Percentiles rank a stretch among this genome's conserved stretches.
phyloP scores from a whole-genome alignment of 2,113 vertebrate genomes.

The Nothoprocta pentlandii region DNA sequence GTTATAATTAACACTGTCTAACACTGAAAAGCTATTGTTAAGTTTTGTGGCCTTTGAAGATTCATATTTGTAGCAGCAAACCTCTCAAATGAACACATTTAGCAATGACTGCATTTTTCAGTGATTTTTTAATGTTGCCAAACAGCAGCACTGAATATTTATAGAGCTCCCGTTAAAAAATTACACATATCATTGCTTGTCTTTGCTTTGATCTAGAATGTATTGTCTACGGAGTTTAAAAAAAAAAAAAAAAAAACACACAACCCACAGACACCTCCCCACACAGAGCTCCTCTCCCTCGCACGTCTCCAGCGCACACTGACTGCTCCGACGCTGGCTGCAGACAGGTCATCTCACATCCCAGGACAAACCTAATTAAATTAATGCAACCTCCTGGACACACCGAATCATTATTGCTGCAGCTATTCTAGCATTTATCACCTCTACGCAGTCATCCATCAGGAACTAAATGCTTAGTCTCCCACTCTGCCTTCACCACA shows the following conservation, averaged over 20 bases:
- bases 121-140: slow-evolving; percentile 43
- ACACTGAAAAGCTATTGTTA: slow-evolving; percentile 25
- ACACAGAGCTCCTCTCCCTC: neutral
- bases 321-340: neutral
- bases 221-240: slow-evolving; percentile 49
- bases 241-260: slow-evolving; percentile 29
- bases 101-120: slow-evolving; percentile 58
- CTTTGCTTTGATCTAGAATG: slow-evolving; percentile 53
- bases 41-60: slow-evolving; percentile 47
- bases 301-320: neutral
- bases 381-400: slow-evolving; percentile 63
- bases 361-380: slow-evolving; percentile 56
- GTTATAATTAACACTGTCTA: slow-evolving; percentile 46
- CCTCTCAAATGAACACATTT: slow-evolving; percentile 50
- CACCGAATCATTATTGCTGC: slow-evolving; percentile 18
- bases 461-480: slow-evolving; percentile 22
- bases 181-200: slow-evolving; percentile 49
- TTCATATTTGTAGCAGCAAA: slow-evolving; percentile 47
- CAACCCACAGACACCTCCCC: neutral
- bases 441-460: slow-evolving; percentile 22
- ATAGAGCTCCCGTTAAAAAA: slow-evolving; percentile 63
- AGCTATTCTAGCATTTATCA: slow-evolving; percentile 43
- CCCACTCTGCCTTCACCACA: neutral
- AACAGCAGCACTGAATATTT: slow-evolving; percentile 33
- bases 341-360: slow-evolving; percentile 15